A percentile compares a stretch with the other conserved stretches of the same genome.
These are phyloP conservation scores for Microctonus hyperodae DNA, from an alignment of 2,888 invertebrate genomes.

Conservation along the genomic window DNA sequence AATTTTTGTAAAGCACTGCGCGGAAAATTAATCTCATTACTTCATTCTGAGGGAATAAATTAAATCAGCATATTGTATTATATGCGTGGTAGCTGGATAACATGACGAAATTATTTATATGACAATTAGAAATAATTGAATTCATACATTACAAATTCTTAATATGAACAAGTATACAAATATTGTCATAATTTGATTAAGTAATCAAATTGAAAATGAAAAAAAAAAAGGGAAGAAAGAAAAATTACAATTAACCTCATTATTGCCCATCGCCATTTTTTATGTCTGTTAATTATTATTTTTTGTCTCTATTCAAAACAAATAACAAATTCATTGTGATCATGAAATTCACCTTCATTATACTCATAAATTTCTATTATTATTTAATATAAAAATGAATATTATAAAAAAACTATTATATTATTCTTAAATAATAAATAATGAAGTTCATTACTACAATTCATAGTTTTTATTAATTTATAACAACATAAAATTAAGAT, in stretches of 20 bases:
- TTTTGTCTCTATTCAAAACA: too few relatives aligned
- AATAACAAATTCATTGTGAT: neutral
- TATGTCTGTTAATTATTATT: neutral
- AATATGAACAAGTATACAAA: neutral
- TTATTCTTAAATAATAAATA: slow-evolving; percentile 55
- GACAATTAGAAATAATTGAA: neutral
- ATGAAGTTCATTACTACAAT: slow-evolving; percentile 50
- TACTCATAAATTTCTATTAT: neutral
- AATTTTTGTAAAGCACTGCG: neutral
- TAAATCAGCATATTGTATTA: slow-evolving; percentile 1
- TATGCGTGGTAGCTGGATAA: neutral
- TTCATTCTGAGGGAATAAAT: too few relatives aligned
- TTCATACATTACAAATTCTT: neutral
- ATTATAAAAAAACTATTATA: slow-evolving; percentile 49
- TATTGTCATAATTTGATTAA: neutral
- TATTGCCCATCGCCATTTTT: neutral
- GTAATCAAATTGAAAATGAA: neutral
- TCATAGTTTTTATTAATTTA: neutral
- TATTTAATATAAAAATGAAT: slow-evolving; percentile 30
- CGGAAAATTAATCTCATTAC: neutral
- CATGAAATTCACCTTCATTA: neutral
- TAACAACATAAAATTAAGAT: neutral
- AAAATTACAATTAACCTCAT: neutral
- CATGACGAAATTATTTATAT: neutral
- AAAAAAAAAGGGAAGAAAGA: too few relatives aligned